Evolutionary conservation across 35 echinoderm and acorn worm genomes (phyloP).

Genomic region (Stichopus chloronotus): DNA sequence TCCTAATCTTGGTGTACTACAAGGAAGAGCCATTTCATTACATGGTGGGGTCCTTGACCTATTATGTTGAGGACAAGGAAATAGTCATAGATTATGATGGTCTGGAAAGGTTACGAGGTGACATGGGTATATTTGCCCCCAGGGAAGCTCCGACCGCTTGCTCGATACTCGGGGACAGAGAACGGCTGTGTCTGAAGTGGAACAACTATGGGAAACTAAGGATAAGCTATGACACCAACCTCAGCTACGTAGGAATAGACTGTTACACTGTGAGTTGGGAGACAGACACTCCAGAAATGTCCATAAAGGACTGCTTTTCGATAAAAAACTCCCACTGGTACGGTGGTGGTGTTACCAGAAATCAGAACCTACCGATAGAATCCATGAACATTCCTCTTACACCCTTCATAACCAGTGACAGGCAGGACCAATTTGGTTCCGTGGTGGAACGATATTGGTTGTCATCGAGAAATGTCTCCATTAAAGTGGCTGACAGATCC

Average conservation of each 20-base stretch:
- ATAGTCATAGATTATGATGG: conserved; percentile 29
- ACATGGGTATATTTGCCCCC: conserved; percentile 33
- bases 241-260: conserved; percentile 5
- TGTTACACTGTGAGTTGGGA: conserved; percentile 57
- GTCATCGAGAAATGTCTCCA: conserved; percentile 9
- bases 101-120: conserved; percentile 1
- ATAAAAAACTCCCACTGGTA: conserved; percentile 62
- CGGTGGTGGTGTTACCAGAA: conserved; percentile 48
- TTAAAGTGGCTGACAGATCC: conserved; percentile 36
- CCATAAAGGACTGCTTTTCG: conserved; percentile 65
- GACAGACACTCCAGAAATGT: background rate
- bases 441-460: conserved; percentile 61
- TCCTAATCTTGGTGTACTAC: conserved; percentile 48
- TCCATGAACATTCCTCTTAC: conserved; percentile 29
- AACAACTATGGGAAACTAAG: conserved; percentile 37
- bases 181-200: conserved; percentile 51
- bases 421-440: conserved; percentile 39
- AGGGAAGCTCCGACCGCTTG: conserved; percentile 4
- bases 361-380: conserved; percentile 58
- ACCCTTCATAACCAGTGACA: conserved; percentile 57
- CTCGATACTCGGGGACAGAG: background rate
- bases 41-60: conserved; percentile 27
- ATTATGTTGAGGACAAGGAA: conserved; percentile 37
- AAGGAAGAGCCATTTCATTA: conserved; percentile 54
- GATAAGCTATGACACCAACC: background rate